Evolutionary conservation across 2,797 vertebrate genomes (phyloP), one percentile per base, ranked within the genome.

Genomic region (Lacerta agilis): DNA sequence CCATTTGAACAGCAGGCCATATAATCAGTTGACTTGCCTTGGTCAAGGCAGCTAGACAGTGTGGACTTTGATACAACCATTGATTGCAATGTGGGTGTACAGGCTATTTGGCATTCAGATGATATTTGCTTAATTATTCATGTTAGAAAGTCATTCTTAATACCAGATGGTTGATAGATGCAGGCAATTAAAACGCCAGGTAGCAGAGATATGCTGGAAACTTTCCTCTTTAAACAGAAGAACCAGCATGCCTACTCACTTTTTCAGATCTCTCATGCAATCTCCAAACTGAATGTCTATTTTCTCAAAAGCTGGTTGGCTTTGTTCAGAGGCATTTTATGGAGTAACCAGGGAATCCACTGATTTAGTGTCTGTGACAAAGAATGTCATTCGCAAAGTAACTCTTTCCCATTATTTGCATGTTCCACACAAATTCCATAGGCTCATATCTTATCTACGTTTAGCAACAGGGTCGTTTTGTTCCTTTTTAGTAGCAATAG

Each of bases 111-210:
- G 49, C 36, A 71, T 88, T 73, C 67, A 72, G 82, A 71, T 58
- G 72, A 64, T 41, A 83, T 81, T 85, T 87, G 77, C 91, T 93
- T 82, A 91, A 91, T 91, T 92, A 92, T 95, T 94, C 80, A 73
- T 82, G 43, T 66, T 89, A 58, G 61, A 88, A 90, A 93, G 58
- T 58, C 29, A 79, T 79, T 75, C 55, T 77, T 79, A 8, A 1
- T 91, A 89, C 71, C 87, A 91, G 77, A 79, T 75, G 83, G 85
- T 9, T 91, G 86, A 23, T 66, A 75, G 36, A 41, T 0, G 0
- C 45, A 89, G 69, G 76, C 69, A 18, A 49, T 90, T 76, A 92
- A 81, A 87, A 91, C 72, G 87, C 6, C 81, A 91, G 69, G 89
- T 91, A 49, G 41, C 38, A 84, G 45, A 82, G 86, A 38, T 71